phyloP scores from a whole-genome alignment of 2,113 vertebrate species.

The Grallaria varia region DNA sequence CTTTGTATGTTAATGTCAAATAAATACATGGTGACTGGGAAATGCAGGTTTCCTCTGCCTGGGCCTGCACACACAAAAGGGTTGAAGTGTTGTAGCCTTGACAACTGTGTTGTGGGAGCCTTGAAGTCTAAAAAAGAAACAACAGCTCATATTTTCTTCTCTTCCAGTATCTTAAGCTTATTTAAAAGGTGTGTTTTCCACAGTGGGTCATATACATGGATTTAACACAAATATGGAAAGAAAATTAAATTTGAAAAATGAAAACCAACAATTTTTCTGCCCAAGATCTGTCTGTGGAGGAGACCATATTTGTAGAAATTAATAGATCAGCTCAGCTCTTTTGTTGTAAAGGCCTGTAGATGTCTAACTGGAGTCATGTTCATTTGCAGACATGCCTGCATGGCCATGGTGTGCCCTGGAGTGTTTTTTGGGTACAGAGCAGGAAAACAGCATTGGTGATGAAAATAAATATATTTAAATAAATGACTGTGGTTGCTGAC shows the following conservation, averaged over 20 bases:
- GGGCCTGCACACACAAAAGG: neutral
- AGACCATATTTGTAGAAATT: neutral
- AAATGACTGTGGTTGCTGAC: neutral
- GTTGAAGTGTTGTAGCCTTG: neutral
- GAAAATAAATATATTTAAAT: neutral
- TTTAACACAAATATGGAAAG: neutral
- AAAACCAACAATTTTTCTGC: accelerated
- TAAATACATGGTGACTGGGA: neutral
- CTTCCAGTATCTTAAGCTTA: neutral
- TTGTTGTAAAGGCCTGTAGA: neutral
- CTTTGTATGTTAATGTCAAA: neutral
- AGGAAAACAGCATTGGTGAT: neutral
- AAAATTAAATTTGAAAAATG: neutral
- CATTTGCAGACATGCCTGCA: neutral
- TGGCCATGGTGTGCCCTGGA: no score
- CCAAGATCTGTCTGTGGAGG: neutral
- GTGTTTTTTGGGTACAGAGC: neutral
- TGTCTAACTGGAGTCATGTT: neutral
- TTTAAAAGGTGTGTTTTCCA: neutral
- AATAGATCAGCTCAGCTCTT: neutral
- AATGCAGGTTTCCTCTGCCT: neutral
- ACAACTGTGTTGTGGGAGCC: accelerated
- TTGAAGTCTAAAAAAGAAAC: neutral
- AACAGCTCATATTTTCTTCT: neutral
- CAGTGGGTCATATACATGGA: neutral